These are phyloP conservation scores for Popillia japonica DNA, from an alignment of 1,140 invertebrate species.

Conservation along the genomic window DNA sequence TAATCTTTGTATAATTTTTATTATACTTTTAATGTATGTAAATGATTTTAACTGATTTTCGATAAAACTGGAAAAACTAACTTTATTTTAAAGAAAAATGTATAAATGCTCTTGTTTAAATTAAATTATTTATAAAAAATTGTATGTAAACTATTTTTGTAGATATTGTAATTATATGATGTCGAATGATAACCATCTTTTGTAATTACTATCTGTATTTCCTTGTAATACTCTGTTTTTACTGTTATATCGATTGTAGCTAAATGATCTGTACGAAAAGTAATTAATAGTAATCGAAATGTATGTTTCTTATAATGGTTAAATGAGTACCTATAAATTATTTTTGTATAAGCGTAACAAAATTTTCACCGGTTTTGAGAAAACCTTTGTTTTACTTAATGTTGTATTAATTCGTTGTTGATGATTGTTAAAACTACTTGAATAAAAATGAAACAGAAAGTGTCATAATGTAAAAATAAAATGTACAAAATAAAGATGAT, in stretches of 20 bases:
- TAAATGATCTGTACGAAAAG: neutral
- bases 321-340: neutral
- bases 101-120: neutral
- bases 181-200: neutral
- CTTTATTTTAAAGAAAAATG: neutral
- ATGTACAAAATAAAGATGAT: conserved; percentile 30
- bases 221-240: neutral
- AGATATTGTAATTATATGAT: conserved; percentile 20
- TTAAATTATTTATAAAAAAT: conserved; percentile 15
- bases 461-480: conserved; percentile 33
- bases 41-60: neutral
- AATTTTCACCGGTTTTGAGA: neutral
- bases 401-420: conserved; percentile 23
- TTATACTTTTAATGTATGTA: conserved; percentile 3
- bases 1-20: conserved; percentile 37
- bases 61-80: neutral
- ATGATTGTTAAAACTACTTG: conserved; percentile 20
- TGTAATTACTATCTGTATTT: conserved; percentile 10
- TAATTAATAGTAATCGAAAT: neutral
- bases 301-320: neutral
- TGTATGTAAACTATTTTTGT: conserved; percentile 18
- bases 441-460: conserved; percentile 8
- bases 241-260: neutral
- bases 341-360: neutral
- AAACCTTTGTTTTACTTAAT: neutral